Evolutionary conservation across 1,140 invertebrate species (phyloP).

Genomic region (Prorops nasuta): DNA sequence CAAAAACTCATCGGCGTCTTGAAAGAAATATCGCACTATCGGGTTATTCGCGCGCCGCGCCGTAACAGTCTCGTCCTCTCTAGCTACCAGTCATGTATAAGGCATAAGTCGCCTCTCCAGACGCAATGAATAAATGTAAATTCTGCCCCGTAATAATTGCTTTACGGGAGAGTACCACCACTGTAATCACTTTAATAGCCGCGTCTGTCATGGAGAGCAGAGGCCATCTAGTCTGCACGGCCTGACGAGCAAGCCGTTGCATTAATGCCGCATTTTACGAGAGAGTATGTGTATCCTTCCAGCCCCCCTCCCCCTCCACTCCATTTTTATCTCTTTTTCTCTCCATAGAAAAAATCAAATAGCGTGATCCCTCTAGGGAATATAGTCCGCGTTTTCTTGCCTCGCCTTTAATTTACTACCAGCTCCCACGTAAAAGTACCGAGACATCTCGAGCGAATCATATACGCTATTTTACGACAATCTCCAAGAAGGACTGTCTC

Average conservation of each 20-base stretch:
- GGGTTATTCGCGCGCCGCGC: slow-evolving; percentile 27
- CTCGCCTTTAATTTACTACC: too few species aligned
- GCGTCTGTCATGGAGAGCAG: slow-evolving; percentile 28
- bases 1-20: neutral
- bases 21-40: slow-evolving; percentile 17
- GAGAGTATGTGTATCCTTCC: neutral
- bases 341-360: too few species aligned
- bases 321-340: too few species aligned
- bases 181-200: slow-evolving; percentile 48
- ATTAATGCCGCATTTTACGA: slow-evolving; percentile 30
- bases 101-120: slow-evolving; percentile 29
- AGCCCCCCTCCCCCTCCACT: too few species aligned
- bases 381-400: too few species aligned
- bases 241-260: slow-evolving; percentile 14
- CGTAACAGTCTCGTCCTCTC: slow-evolving; percentile 43
- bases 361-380: too few species aligned
- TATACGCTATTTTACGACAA: too few species aligned
- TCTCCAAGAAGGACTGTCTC: too few species aligned
- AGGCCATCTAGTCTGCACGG: slow-evolving; percentile 14
- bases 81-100: slow-evolving; percentile 43
- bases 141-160: slow-evolving; percentile 45
- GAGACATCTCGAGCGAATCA: too few species aligned
- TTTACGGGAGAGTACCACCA: slow-evolving; percentile 37
- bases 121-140: slow-evolving; percentile 50
- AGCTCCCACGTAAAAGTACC: too few species aligned